Evolutionary conservation across 2,113 vertebrate genomes (phyloP), one percentile per base, ranked within the genome.

Genomic region (Natator depressus): DNA sequence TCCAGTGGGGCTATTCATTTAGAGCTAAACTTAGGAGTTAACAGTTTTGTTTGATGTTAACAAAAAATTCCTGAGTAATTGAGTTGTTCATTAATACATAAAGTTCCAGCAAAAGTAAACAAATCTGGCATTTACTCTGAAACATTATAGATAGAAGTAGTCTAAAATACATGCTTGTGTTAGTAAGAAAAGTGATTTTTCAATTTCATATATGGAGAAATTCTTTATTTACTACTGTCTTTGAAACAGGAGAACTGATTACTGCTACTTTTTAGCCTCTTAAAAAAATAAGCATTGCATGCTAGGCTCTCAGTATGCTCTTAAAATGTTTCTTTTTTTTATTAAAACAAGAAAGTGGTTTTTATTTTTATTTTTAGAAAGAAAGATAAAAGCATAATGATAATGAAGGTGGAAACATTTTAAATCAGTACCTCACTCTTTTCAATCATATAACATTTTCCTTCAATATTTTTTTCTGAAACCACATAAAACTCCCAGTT

Each of bases 401-500:
- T 81, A 84, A 27, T 17, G 81, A 89, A 80, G 90, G 65, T 49
- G 75, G 4, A 95, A 94, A 72, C 57, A 57, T 65, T 95, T 89
- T 72, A 96, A 91, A 95, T 47, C 38, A 92, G 25, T 82, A 65
- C 93, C 46, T 89, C 91, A 75, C 94, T 92, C 25, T 0, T 88
- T 95, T 94, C 92, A 78, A 5, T 95, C 93, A 89, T 93, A 89
- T 75, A 83, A 29, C 12, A 27, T 47, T 25, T 46, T 42, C 27
- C 46, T 88, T 95, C 93, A 96, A 95, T 96, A 96, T 96, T 96
- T 95, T 6, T 46, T 76, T 78, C 42, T 78, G 75, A 89, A 96
- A 3, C 82, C 47, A 55, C 65, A 1, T 92, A 81, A 82, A 91
- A 88, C 55, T 96, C 96, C 85, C 93, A 95, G 47, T 94, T 72